Conservation (phyloP, 2,888 invertebrate genomes). For the Tyria jacobaeae region DNA sequence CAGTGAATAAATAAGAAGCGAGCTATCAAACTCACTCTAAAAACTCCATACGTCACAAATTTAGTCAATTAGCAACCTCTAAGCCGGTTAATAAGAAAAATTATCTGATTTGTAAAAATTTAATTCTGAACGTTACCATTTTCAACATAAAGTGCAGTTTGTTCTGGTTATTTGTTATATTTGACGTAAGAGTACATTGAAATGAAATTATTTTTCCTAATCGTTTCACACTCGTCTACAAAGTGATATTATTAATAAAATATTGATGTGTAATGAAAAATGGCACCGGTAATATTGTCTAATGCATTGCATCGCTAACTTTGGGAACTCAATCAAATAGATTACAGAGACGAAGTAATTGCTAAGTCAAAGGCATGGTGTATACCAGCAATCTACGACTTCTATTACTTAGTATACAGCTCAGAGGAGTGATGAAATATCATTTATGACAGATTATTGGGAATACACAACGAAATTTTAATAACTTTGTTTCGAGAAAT, state of each 20-base stretch:
- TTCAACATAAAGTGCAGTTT: slow-evolving; percentile 45
- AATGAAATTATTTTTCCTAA: slow-evolving; percentile 60
- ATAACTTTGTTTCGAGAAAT: too few relatives aligned
- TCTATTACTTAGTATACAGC: too few relatives aligned
- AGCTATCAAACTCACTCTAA: slow-evolving; percentile 24
- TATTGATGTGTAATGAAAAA: too few relatives aligned
- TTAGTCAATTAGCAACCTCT: slow-evolving; percentile 46
- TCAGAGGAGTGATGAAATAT: too few relatives aligned
- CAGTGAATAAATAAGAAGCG: slow-evolving; percentile 23
- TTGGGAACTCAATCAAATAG: too few relatives aligned
- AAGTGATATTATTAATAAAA: slow-evolving; percentile 45
- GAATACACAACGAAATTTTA: too few relatives aligned
- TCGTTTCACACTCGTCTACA: slow-evolving; percentile 48
- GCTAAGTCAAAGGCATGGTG: too few relatives aligned
- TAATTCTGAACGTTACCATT: slow-evolving; percentile 34
- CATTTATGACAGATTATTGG: too few relatives aligned
- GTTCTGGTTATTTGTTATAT: slow-evolving; percentile 41
- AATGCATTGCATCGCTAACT: too few relatives aligned
- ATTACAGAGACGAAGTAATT: too few relatives aligned
- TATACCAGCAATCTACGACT: too few relatives aligned
- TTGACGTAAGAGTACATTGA: slow-evolving; percentile 48
- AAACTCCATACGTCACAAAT: slow-evolving; percentile 39
- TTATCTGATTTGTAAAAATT: slow-evolving; percentile 16
- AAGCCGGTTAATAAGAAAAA: slow-evolving; percentile 45
- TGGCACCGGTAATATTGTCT: too few relatives aligned